phyloP scores from a whole-genome alignment of 2,888 invertebrate genomes.

The Coleophora deauratella region DNA sequence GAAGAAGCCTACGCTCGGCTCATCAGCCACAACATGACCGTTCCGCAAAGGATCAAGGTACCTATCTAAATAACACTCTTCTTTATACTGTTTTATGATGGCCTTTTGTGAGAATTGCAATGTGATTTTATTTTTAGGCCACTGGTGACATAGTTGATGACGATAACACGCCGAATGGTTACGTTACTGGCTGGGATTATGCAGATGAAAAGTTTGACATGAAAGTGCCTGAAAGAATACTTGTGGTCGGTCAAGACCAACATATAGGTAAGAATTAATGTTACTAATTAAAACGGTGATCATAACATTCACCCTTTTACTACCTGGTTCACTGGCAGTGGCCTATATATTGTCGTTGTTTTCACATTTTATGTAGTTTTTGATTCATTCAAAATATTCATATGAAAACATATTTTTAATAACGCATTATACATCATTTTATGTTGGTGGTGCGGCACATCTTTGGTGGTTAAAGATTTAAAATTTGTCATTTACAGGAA shows the following conservation, averaged over 20 bases:
- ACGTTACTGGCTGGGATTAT: slow-evolving; percentile 76
- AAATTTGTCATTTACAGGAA: slow-evolving; percentile 64
- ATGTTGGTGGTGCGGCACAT: no score
- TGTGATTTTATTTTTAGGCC: slow-evolving; percentile 59
- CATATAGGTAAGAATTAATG: slow-evolving; percentile 64
- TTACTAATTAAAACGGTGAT: no score
- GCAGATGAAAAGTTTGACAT: slow-evolving; percentile 87
- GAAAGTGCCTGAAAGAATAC: slow-evolving; percentile 95
- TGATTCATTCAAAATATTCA: no score
- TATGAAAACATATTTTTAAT: no score
- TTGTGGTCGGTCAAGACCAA: slow-evolving; percentile 87
- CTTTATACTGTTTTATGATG: no score
- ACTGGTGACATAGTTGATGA: slow-evolving; percentile 80
- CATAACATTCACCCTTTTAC: no score
- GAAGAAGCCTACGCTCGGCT: slow-evolving; percentile 65
- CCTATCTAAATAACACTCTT: no score
- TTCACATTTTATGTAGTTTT: no score
- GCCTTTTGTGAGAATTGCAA: background rate
- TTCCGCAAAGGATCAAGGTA: slow-evolving; percentile 69
- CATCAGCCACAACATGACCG: slow-evolving; percentile 69
- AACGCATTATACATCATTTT: no score
- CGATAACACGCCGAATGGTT: slow-evolving; percentile 76
- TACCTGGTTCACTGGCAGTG: no score
- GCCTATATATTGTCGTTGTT: no score
- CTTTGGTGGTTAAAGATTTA: no score